phyloP scores from a whole-genome alignment of 1,140 invertebrate species.

The Cydia strobilella region DNA sequence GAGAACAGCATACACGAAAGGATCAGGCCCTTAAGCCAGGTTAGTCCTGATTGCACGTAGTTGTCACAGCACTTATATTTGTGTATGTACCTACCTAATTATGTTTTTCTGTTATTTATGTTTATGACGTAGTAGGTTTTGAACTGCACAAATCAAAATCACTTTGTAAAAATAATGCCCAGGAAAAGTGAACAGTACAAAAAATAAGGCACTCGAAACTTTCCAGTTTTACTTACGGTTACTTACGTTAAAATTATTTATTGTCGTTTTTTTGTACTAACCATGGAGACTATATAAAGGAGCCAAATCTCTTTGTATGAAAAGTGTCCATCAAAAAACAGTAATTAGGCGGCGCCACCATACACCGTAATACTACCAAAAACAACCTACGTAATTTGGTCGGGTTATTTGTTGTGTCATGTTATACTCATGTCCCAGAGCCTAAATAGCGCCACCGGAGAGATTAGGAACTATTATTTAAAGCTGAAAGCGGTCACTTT shows the following conservation, averaged over 20 bases:
- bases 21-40: conserved; percentile 94
- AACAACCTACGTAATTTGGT: too few species aligned
- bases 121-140: neutral
- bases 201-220: neutral
- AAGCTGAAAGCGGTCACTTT: too few species aligned
- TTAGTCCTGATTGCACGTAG: conserved; percentile 76
- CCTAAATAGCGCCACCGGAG: too few species aligned
- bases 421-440: too few species aligned
- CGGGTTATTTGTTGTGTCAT: too few species aligned
- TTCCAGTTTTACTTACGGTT: neutral
- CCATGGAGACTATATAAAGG: too few species aligned
- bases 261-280: neutral
- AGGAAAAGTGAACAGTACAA: neutral
- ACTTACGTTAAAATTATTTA: neutral
- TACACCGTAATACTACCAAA: too few species aligned
- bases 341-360: too few species aligned
- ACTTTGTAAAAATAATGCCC: neutral
- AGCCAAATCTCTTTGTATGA: too few species aligned
- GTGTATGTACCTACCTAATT: neutral
- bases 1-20: conserved; percentile 94
- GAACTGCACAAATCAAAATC: neutral
- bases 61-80: conserved; percentile 10
- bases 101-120: neutral
- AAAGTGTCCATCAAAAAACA: too few species aligned
- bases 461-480: too few species aligned